phyloP scores from a whole-genome alignment of 2,113 vertebrate species.

The Rhizomys pruinosus region DNA sequence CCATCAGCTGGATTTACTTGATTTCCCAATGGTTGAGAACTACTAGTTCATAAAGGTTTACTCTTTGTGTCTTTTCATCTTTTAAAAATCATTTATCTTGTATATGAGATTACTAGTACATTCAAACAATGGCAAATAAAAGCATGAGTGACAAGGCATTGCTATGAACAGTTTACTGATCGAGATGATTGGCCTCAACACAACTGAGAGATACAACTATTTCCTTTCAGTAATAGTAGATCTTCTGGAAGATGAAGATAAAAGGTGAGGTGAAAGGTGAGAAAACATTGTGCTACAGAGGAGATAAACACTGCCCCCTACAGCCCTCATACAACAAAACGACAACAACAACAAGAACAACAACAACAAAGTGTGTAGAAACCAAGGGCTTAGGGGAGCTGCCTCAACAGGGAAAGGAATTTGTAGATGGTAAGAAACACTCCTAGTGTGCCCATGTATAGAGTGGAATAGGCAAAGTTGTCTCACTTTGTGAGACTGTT shows the following conservation, averaged over 20 bases:
- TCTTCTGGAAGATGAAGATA: background rate
- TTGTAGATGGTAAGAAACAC: background rate
- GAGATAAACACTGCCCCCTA: background rate
- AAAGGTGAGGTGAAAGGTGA: background rate
- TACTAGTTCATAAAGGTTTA: background rate
- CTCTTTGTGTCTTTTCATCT: background rate
- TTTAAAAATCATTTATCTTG: slow-evolving; percentile 24
- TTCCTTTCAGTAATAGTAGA: background rate
- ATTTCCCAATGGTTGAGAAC: background rate
- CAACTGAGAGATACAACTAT: background rate
- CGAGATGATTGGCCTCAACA: background rate
- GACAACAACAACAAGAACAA: background rate
- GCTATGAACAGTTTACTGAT: background rate
- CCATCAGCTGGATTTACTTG: background rate
- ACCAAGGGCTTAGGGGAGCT: background rate
- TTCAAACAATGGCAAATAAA: slow-evolving; percentile 27
- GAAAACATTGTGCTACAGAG: background rate
- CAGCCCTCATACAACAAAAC: background rate
- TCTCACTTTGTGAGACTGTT: background rate
- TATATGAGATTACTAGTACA: background rate
- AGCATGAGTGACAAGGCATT: background rate
- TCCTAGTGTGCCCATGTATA: background rate
- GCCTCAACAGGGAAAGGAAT: background rate
- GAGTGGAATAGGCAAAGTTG: background rate
- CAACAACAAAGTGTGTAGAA: background rate